phyloP scores from a whole-genome alignment of 2,113 vertebrate genomes.

The Ammospiza nelsoni region DNA sequence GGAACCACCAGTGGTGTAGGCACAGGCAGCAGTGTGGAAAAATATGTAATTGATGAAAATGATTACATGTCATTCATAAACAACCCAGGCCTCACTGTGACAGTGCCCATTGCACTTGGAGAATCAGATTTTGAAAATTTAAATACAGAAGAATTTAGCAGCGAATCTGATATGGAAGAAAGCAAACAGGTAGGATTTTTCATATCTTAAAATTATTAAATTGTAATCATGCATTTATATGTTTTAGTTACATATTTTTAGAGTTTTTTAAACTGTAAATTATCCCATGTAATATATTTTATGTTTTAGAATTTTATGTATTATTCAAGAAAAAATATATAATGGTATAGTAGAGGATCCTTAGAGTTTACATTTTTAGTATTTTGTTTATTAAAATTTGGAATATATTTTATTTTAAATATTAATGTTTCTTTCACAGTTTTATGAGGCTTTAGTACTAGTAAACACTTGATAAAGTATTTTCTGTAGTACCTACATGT shows the following conservation, averaged over 20 bases:
- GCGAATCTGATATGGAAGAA: constrained; percentile 86
- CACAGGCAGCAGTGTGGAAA: constrained; percentile 87
- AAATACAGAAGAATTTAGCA: constrained; percentile 96
- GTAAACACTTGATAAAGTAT: background rate
- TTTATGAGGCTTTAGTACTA: background rate
- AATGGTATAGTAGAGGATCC: background rate
- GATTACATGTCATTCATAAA: constrained; percentile 94
- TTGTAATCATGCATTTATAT: background rate
- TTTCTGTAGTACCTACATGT: background rate
- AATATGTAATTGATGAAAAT: constrained; percentile 82
- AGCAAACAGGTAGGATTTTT: constrained; percentile 85
- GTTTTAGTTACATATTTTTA: background rate
- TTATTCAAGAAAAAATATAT: background rate
- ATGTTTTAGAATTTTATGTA: background rate
- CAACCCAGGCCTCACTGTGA: constrained; percentile 89
- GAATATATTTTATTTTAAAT: background rate
- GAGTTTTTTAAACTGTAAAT: background rate
- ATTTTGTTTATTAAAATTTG: background rate
- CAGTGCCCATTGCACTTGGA: constrained; percentile 92
- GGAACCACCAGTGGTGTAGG: constrained; percentile 88
- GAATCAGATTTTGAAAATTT: constrained; percentile 97
- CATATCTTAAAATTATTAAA: background rate
- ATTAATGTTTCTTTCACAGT: background rate
- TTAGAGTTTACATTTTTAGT: background rate
- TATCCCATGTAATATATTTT: background rate